Conservation (phyloP, 2,888 invertebrate species). For the Rugalucina vietnamica region DNA sequence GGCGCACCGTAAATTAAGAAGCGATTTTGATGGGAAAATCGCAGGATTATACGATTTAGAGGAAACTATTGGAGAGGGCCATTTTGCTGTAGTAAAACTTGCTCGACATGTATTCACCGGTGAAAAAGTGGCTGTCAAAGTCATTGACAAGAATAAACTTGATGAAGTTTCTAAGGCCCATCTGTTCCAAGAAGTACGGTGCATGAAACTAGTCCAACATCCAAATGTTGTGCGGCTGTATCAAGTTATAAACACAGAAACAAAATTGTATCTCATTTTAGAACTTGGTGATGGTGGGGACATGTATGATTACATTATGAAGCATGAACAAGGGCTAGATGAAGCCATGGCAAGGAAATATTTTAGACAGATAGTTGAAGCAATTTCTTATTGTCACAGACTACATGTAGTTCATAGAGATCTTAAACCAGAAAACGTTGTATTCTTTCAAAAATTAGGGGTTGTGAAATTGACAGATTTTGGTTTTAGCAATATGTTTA, state of each 20-base stretch:
- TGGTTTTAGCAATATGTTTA: slow-evolving; percentile 94
- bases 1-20: slow-evolving; percentile 73
- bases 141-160: slow-evolving; percentile 99
- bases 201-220: slow-evolving; percentile 99
- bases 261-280: slow-evolving; percentile 94
- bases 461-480: slow-evolving; percentile 99
- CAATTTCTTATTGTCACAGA: slow-evolving; percentile 98
- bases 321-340: slow-evolving; percentile 92
- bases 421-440: slow-evolving; percentile 99
- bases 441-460: slow-evolving; percentile 98
- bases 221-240: slow-evolving; percentile 99
- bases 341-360: slow-evolving; percentile 89
- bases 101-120: slow-evolving; percentile 99
- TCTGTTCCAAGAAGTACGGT: slow-evolving; percentile 91
- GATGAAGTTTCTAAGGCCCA: slow-evolving; percentile 98
- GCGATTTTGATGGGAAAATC: slow-evolving; percentile 82
- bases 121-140: slow-evolving; percentile 98
- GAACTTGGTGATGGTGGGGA: slow-evolving; percentile 99
- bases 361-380: slow-evolving; percentile 97
- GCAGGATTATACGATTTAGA: slow-evolving; percentile 97
- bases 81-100: slow-evolving; percentile 99
- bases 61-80: slow-evolving; percentile 98
- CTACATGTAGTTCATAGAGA: slow-evolving; percentile 95
- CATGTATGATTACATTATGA: slow-evolving; percentile 99
- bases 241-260: slow-evolving; percentile 99